These are phyloP conservation scores for Macropus fuliginosus DNA, from an alignment of 2,797 vertebrate genomes.

Conservation along the genomic window DNA sequence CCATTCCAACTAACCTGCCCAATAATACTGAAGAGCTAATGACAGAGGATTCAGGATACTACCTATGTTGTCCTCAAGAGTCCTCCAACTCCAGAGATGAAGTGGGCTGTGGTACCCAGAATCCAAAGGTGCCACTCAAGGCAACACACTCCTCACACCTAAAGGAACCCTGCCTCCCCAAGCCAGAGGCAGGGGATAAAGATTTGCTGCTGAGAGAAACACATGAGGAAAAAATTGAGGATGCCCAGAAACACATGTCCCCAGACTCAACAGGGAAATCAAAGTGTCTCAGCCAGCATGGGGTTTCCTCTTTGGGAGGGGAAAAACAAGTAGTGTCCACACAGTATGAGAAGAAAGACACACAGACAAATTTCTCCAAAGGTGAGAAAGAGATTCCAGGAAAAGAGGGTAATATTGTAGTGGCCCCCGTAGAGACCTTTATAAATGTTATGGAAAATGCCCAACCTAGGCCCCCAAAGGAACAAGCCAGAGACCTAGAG, in stretches of 20 bases:
- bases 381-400: background rate
- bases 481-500: background rate
- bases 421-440: background rate
- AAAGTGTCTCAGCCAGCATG: background rate
- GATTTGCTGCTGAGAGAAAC: background rate
- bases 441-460: background rate
- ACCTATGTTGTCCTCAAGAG: background rate
- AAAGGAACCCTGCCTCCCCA: background rate
- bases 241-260: background rate
- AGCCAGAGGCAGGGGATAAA: background rate
- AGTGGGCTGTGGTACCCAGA: background rate
- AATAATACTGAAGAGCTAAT: background rate
- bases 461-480: background rate
- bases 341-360: background rate
- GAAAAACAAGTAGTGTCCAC: background rate
- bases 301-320: background rate
- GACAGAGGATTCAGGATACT: background rate
- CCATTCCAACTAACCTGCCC: background rate
- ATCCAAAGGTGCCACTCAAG: background rate
- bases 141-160: background rate
- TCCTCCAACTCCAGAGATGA: background rate
- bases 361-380: background rate
- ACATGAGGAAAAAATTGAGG: background rate
- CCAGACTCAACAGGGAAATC: background rate
- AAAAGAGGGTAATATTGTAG: background rate